Percentiles rank a stretch among this genome's conserved stretches.
These are phyloP conservation scores for Cosmia trapezina DNA, from an alignment of 2,888 invertebrate genomes.

Conservation along the genomic window DNA sequence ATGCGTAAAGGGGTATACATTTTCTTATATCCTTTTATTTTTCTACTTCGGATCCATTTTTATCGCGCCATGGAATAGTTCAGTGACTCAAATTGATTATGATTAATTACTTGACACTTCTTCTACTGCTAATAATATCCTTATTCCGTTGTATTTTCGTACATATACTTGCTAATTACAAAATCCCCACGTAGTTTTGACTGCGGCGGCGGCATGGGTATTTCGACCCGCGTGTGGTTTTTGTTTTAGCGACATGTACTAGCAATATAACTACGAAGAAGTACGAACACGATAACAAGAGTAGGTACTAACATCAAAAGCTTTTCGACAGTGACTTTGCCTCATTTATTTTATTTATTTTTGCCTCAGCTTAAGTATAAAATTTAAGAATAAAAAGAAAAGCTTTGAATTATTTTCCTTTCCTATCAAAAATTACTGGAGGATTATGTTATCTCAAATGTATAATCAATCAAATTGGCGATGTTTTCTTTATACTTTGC, in stretches of 20 bases:
- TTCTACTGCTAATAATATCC: constrained; percentile 14
- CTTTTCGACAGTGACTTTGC: constrained; percentile 8
- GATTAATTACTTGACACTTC: constrained; percentile 41
- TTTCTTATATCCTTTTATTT: background rate
- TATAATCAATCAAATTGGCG: constrained; percentile 12
- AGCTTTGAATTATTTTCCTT: constrained; percentile 5
- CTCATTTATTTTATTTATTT: background rate
- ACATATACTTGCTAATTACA: constrained; percentile 28
- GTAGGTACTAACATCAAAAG: constrained; percentile 9
- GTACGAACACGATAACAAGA: constrained; percentile 6
- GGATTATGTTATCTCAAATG: constrained; percentile 13
- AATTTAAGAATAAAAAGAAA: too few relatives aligned
- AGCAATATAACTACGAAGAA: background rate
- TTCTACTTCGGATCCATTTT: constrained; percentile 14
- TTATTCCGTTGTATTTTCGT: constrained; percentile 25
- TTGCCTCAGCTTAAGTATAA: too few relatives aligned
- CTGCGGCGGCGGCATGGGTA: constrained; percentile 19
- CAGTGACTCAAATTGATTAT: constrained; percentile 45
- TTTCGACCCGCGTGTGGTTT: constrained; percentile 12
- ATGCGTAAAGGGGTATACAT: background rate
- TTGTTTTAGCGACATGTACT: background rate
- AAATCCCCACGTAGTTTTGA: constrained; percentile 46
- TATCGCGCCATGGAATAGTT: constrained; percentile 19
- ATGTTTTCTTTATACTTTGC: constrained; percentile 12
- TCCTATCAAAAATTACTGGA: constrained; percentile 1